Conservation (phyloP, 2,797 vertebrate genomes). For the Parambassis ranga region DNA sequence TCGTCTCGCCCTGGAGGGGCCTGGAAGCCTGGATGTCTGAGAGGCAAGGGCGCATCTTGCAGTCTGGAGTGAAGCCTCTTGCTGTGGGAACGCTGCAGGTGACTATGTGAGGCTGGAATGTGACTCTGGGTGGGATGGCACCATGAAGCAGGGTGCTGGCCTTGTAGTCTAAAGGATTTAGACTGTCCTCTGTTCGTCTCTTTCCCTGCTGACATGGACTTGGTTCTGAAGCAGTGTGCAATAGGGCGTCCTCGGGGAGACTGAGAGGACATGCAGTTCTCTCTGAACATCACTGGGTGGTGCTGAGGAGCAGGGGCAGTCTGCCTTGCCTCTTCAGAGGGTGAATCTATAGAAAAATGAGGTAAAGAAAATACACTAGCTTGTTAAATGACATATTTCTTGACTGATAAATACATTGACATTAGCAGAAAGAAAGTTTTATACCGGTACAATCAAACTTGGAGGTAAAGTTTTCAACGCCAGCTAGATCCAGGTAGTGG, state of each 20-base stretch:
- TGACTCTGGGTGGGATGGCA: conserved; percentile 43
- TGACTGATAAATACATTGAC: background rate
- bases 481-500: conserved; percentile 91
- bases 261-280: conserved; percentile 1
- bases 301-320: conserved; percentile 10
- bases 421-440: too few relatives aligned
- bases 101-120: conserved; percentile 66
- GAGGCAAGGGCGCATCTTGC: conserved; percentile 77
- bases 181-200: conserved; percentile 26
- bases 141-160: conserved; percentile 49
- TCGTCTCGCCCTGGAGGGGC: conserved; percentile 74
- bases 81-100: conserved; percentile 78
- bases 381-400: background rate
- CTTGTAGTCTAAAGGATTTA: conserved; percentile 51
- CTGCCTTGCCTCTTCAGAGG: conserved; percentile 73
- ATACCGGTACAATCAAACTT: conserved; percentile 85
- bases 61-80: conserved; percentile 84
- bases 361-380: background rate
- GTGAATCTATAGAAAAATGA: conserved; percentile 40
- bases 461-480: conserved; percentile 90
- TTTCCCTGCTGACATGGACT: background rate
- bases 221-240: conserved; percentile 13
- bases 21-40: conserved; percentile 3
- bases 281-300: conserved; percentile 24
- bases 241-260: background rate